phyloP scores from a whole-genome alignment of 1,140 invertebrate genomes.

The Homalodisca vitripennis region DNA sequence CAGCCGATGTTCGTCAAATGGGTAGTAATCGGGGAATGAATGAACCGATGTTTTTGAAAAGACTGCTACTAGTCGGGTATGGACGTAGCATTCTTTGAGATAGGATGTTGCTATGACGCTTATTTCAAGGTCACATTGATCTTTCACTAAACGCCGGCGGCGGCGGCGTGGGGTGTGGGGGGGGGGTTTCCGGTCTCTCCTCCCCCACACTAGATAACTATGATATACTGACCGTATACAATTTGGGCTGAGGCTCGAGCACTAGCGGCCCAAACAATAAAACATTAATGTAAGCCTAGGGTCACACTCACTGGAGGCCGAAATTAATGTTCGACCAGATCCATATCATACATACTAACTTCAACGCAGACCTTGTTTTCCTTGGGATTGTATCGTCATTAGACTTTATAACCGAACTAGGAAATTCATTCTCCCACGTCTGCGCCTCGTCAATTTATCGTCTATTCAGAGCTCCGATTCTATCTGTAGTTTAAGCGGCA shows the following conservation, averaged over 20 bases:
- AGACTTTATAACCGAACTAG: neutral
- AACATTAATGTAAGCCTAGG: constrained; percentile 14
- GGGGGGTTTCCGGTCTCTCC: constrained; percentile 10
- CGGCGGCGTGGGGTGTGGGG: neutral
- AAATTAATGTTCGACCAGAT: constrained; percentile 2
- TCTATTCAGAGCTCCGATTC: too few species aligned
- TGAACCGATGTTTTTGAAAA: constrained; percentile 26
- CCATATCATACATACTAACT: constrained; percentile 8
- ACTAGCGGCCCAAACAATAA: neutral
- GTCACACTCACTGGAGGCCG: neutral
- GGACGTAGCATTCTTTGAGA: constrained; percentile 26
- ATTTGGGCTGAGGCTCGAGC: constrained; percentile 6
- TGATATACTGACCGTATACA: constrained; percentile 27
- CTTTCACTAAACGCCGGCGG: constrained; percentile 13
- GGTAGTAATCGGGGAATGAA: constrained; percentile 21
- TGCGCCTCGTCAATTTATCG: too few species aligned
- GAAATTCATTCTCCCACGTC: too few species aligned
- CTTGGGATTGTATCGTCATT: neutral
- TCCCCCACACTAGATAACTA: constrained; percentile 25
- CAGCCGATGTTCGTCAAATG: neutral
- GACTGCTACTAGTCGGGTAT: neutral
- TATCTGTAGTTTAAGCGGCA: too few species aligned
- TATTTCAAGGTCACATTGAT: constrained; percentile 25
- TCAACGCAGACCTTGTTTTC: neutral
- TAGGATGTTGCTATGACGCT: constrained; percentile 29